Percentiles rank a stretch among this genome's conserved stretches.
Evolutionary conservation across 1,140 invertebrate genomes (phyloP).

Genomic region (Drosophila parabipectinata): DNA sequence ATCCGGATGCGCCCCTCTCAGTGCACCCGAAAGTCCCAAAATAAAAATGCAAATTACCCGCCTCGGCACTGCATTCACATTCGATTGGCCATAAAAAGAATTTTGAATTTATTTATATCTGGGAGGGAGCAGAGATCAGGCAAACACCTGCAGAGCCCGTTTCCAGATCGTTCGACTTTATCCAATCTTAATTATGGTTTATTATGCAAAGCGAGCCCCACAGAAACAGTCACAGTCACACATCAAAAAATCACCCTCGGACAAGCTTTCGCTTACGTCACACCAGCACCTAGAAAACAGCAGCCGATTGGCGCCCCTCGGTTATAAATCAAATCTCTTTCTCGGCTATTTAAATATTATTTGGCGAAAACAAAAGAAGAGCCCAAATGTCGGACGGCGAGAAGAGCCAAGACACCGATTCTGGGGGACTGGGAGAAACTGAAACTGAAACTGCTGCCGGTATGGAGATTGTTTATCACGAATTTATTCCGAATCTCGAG

Average conservation of each 20-base stretch:
- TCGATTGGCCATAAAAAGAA: constrained; percentile 11
- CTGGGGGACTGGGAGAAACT: neutral
- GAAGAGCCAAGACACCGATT: neutral
- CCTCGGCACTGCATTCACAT: constrained; percentile 4
- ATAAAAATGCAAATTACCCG: constrained; percentile 12
- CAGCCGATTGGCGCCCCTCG: constrained; percentile 46
- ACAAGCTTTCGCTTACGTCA: constrained; percentile 32
- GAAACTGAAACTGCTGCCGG: constrained; percentile 1
- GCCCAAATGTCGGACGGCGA: neutral
- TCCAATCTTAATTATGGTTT: constrained; percentile 35
- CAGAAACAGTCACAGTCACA: constrained; percentile 14
- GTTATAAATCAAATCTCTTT: constrained; percentile 44
- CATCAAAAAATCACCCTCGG: constrained; percentile 30
- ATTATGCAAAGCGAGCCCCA: constrained; percentile 47
- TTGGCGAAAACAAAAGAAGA: constrained; percentile 14
- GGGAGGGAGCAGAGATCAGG: constrained; percentile 3
- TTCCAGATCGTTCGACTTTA: constrained; percentile 41
- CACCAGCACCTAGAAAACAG: constrained; percentile 20
- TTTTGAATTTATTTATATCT: constrained; percentile 27
- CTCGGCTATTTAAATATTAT: constrained; percentile 33
- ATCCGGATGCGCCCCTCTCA: neutral
- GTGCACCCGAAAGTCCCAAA: constrained; percentile 3
- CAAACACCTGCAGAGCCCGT: constrained; percentile 41
- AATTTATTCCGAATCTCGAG: neutral
- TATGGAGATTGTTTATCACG: neutral